Evolutionary conservation across 2,888 invertebrate species (phyloP).

Genomic region (Adelognathus sp.): DNA sequence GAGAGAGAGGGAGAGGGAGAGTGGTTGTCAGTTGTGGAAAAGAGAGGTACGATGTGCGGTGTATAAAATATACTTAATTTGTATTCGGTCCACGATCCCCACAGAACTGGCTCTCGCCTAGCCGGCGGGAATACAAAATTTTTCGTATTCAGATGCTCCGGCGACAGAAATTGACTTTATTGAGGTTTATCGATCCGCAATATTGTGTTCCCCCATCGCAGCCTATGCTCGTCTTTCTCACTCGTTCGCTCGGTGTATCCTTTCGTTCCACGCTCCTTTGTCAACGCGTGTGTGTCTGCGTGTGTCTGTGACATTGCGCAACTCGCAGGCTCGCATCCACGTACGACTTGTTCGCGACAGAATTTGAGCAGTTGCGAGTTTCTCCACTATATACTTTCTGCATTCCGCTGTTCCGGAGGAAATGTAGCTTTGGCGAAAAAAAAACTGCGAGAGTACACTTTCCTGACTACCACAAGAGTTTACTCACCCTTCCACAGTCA

Average conservation of each 20-base stretch:
- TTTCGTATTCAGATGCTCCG: conserved; percentile 79
- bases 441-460: background rate
- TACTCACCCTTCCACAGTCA: background rate
- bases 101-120: conserved; percentile 74
- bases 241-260: background rate
- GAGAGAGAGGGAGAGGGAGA: conserved; percentile 21
- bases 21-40: too few relatives aligned
- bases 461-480: background rate
- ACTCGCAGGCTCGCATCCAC: background rate
- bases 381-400: background rate
- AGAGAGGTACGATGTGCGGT: conserved; percentile 31
- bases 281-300: too few relatives aligned
- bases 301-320: background rate
- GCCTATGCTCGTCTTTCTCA: conserved; percentile 6
- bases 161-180: conserved; percentile 81
- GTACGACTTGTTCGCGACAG: background rate
- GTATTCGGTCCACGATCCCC: conserved; percentile 78
- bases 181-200: conserved; percentile 81
- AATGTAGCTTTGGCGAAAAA: background rate
- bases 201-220: conserved; percentile 72
- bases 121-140: conserved; percentile 79
- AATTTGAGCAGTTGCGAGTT: background rate
- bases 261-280: background rate
- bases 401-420: background rate
- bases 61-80: conserved; percentile 78